A percentile compares a stretch with the other conserved stretches of the same genome.
These are phyloP conservation scores for Rhincodon typus DNA, from an alignment of 2,797 vertebrate genomes.

Conservation along the genomic window DNA sequence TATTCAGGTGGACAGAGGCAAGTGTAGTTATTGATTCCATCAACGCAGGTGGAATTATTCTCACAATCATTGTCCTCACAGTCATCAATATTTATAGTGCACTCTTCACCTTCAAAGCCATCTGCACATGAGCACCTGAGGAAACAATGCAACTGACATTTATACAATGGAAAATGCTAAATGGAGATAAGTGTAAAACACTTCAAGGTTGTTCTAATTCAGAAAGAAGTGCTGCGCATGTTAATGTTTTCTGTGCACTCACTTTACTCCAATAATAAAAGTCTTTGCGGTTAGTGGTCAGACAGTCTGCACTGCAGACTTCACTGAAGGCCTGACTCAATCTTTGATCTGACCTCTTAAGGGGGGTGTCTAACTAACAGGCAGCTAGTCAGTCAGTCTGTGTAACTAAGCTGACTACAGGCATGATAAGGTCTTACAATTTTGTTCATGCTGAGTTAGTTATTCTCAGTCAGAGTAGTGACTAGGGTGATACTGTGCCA, in stretches of 20 bases:
- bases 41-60: slow-evolving; percentile 94
- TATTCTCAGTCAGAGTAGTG: background rate
- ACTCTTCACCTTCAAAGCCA: slow-evolving; percentile 88
- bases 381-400: background rate
- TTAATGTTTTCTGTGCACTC: background rate
- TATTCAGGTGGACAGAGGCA: slow-evolving; percentile 93
- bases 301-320: background rate
- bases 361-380: background rate
- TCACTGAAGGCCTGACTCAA: background rate
- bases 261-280: background rate
- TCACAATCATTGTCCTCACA: slow-evolving; percentile 98
- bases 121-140: slow-evolving; percentile 87
- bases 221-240: background rate
- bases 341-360: background rate
- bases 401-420: background rate
- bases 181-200: background rate
- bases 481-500: background rate
- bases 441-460: background rate
- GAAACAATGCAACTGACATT: slow-evolving; percentile 26
- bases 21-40: slow-evolving; percentile 97
- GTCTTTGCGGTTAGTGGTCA: background rate
- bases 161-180: background rate
- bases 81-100: slow-evolving; percentile 89
- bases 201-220: background rate
- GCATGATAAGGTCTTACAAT: background rate